A percentile compares a stretch with the other conserved stretches of the same genome.
Evolutionary conservation across 2,113 vertebrate genomes (phyloP).

Genomic region (Lampris megalopsis): DNA sequence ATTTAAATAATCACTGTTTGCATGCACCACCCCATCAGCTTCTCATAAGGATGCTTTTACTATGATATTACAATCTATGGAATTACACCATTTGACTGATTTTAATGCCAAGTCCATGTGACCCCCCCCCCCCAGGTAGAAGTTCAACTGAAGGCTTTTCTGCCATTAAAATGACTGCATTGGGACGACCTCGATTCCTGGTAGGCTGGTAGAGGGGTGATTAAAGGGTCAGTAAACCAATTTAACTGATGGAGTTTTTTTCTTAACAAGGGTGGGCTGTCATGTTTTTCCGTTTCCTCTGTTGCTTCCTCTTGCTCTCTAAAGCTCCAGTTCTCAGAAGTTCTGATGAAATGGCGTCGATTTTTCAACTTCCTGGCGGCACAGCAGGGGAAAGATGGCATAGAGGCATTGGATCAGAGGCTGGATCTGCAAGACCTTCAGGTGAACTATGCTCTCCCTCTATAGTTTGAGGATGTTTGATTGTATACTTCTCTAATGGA

Average conservation of each 20-base stretch:
- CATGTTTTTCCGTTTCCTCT: neutral
- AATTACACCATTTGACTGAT: neutral
- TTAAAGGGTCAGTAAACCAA: conserved; percentile 25
- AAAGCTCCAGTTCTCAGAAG: conserved; percentile 91
- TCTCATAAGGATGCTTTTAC: neutral
- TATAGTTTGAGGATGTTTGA: neutral
- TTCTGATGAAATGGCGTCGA: conserved; percentile 89
- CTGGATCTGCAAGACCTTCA: conserved; percentile 88
- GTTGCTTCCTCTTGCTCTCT: neutral
- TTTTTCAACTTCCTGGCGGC: conserved; percentile 89
- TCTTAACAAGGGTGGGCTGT: neutral
- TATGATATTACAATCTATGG: neutral
- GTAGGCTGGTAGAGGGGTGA: conserved; percentile 75
- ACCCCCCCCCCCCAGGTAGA: conserved; percentile 81
- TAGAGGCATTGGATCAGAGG: conserved; percentile 81
- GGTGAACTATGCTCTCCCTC: conserved; percentile 70
- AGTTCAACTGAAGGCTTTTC: conserved; percentile 88
- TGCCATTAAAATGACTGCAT: conserved; percentile 91
- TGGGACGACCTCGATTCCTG: conserved; percentile 93
- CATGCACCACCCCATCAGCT: neutral
- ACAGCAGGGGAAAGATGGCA: conserved; percentile 83
- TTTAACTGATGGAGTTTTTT: conserved; percentile 12
- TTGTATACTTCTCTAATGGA: neutral
- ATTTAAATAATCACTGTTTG: neutral
- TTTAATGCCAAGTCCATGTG: conserved; percentile 19